Evolutionary conservation across 2,888 invertebrate species (phyloP).

Genomic region (Ochropleura plecta): DNA sequence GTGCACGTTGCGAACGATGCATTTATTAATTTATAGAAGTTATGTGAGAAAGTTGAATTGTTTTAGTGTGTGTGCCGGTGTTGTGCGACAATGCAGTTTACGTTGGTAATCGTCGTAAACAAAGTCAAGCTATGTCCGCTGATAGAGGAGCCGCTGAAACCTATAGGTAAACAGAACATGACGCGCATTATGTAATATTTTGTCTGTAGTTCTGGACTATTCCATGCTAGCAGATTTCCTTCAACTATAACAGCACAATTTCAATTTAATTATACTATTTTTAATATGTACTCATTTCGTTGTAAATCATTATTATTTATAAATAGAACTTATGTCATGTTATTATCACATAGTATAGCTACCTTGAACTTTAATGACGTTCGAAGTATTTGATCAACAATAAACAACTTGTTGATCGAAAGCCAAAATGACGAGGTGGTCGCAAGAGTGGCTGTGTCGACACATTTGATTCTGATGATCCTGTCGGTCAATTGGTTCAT

Average conservation of each 20-base stretch:
- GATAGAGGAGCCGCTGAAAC: conserved; percentile 82
- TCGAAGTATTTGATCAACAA: conserved; percentile 16
- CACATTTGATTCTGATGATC: not conserved
- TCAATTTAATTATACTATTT: not conserved
- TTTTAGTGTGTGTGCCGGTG: conserved; percentile 76
- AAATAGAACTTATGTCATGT: not conserved
- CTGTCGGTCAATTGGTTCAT: conserved; percentile 6
- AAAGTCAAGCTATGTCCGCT: conserved; percentile 87
- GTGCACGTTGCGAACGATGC: conserved; percentile 85
- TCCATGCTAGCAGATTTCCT: conserved; percentile 31
- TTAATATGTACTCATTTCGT: not conserved
- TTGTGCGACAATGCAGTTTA: conserved; percentile 87
- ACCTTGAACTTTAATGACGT: not conserved
- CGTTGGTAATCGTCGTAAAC: conserved; percentile 88
- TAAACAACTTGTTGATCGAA: conserved; percentile 17
- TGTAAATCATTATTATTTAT: not conserved
- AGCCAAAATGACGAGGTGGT: conserved; percentile 6
- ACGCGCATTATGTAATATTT: conserved; percentile 23
- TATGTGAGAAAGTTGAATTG: conserved; percentile 81
- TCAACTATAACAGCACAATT: conserved; percentile 15
- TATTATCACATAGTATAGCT: not conserved
- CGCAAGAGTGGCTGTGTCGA: conserved; percentile 1
- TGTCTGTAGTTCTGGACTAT: conserved; percentile 29
- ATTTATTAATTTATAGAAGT: conserved; percentile 79
- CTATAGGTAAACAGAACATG: conserved; percentile 78